Conservation (phyloP, 2,888 invertebrate genomes). For the Mythimna loreyi region DNA sequence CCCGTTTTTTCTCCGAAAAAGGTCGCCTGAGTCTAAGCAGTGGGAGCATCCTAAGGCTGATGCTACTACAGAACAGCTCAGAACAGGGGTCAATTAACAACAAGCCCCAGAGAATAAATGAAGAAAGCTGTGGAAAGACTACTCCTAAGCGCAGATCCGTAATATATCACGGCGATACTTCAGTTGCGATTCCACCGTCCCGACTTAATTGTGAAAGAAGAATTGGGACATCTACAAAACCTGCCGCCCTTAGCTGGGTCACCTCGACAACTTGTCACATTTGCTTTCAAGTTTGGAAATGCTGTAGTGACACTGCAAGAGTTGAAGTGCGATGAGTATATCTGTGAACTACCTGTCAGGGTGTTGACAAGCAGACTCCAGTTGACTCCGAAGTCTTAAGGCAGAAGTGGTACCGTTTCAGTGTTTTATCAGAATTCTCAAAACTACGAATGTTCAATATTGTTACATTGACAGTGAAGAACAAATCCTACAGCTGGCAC, state of each 20-base stretch:
- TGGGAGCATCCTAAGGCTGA: no score
- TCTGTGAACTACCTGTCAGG: neutral
- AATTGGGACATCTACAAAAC: neutral
- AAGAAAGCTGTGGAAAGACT: no score
- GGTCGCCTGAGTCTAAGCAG: no score
- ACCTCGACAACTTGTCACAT: no score
- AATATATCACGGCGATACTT: no score
- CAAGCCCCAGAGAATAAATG: no score
- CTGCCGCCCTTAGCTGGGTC: neutral
- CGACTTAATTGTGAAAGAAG: neutral
- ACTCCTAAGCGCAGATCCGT: no score
- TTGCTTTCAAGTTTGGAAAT: neutral
- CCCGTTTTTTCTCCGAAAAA: no score
- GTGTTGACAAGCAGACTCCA: neutral
- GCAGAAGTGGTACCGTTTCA: neutral
- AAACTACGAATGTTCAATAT: neutral
- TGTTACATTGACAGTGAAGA: neutral
- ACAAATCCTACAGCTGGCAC: neutral
- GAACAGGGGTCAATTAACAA: no score
- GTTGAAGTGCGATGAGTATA: neutral
- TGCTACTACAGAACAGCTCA: no score
- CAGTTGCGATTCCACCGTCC: no score
- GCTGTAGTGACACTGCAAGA: neutral
- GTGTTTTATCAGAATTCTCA: fast-evolving
- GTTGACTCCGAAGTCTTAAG: no score